phyloP scores from a whole-genome alignment of 1,140 invertebrate genomes.

The Arctopsyche grandis region DNA sequence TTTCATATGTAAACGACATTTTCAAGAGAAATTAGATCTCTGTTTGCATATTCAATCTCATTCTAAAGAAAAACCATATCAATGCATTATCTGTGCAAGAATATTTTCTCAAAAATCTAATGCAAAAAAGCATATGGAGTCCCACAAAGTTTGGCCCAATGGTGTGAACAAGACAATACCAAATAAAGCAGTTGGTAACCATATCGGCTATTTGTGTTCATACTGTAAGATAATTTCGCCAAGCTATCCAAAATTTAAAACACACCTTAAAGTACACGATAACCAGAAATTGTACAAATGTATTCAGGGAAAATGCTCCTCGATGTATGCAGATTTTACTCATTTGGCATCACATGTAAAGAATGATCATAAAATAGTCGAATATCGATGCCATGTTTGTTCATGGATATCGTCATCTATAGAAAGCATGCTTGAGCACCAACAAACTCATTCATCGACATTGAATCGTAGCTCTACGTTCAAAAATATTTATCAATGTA shows the following conservation, averaged over 20 bases:
- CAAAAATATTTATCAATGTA: conserved; percentile 59
- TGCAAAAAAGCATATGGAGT: conserved; percentile 56
- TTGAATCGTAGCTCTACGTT: conserved; percentile 43
- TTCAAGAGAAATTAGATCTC: conserved; percentile 55
- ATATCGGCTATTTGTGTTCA: conserved; percentile 56
- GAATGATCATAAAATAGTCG: conserved; percentile 59
- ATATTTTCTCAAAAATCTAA: conserved; percentile 59
- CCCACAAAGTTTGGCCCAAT: conserved; percentile 58
- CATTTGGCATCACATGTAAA: conserved; percentile 56
- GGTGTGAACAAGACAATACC: conserved; percentile 56
- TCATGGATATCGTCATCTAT: conserved; percentile 66
- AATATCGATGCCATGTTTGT: conserved; percentile 71
- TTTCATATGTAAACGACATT: conserved; percentile 54
- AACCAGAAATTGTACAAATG: conserved; percentile 58
- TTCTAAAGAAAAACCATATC: conserved; percentile 56
- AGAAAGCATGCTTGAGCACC: conserved; percentile 69
- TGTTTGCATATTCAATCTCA: conserved; percentile 56
- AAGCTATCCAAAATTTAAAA: conserved; percentile 56
- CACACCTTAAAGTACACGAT: conserved; percentile 56
- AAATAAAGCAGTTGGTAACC: conserved; percentile 52
- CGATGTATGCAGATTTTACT: conserved; percentile 56
- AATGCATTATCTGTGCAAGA: conserved; percentile 58
- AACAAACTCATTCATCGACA: conserved; percentile 64
- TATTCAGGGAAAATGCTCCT: conserved; percentile 56
- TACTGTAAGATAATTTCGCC: conserved; percentile 55